Evolutionary conservation across 2,113 vertebrate species (phyloP).

Genomic region (Nematolebias whitei): DNA sequence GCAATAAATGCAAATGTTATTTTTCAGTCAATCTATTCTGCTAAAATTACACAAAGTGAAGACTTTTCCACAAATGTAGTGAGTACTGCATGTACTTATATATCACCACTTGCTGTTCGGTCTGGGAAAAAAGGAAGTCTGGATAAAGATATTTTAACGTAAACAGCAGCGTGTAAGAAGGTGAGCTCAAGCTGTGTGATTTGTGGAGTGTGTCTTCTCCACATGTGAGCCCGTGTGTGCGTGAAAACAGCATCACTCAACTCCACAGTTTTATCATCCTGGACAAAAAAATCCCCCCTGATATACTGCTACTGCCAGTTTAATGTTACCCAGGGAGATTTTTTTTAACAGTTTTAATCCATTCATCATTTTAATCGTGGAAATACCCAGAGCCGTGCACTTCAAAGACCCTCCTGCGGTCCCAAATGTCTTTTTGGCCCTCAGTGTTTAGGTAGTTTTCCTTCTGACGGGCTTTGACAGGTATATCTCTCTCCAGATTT

Average conservation of each 20-base stretch:
- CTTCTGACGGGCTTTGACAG: slow-evolving; percentile 43
- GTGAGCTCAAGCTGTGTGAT: neutral
- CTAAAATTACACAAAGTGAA: too few relatives aligned
- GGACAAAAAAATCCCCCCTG: slow-evolving; percentile 32
- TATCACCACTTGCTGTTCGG: neutral
- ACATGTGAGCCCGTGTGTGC: neutral
- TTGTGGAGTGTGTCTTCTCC: slow-evolving; percentile 5
- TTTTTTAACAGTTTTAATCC: slow-evolving; percentile 21
- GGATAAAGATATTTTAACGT: neutral
- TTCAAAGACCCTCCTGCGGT: slow-evolving; percentile 56
- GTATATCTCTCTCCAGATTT: slow-evolving; percentile 55
- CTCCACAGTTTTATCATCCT: slow-evolving; percentile 41
- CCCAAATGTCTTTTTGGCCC: slow-evolving; percentile 34
- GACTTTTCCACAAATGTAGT: too few relatives aligned
- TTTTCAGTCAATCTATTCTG: too few relatives aligned
- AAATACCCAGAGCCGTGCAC: slow-evolving; percentile 40
- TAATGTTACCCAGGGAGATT: slow-evolving; percentile 53
- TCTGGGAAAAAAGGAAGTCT: too few relatives aligned
- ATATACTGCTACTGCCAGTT: slow-evolving; percentile 55
- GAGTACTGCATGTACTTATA: neutral
- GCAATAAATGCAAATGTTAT: too few relatives aligned
- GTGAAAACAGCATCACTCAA: slow-evolving; percentile 2
- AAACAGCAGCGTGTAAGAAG: neutral
- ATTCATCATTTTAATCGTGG: slow-evolving; percentile 60
- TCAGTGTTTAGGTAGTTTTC: slow-evolving; percentile 38